Conservation (phyloP, 2,888 invertebrate species). For the Thecocarcelia acutangulata region DNA sequence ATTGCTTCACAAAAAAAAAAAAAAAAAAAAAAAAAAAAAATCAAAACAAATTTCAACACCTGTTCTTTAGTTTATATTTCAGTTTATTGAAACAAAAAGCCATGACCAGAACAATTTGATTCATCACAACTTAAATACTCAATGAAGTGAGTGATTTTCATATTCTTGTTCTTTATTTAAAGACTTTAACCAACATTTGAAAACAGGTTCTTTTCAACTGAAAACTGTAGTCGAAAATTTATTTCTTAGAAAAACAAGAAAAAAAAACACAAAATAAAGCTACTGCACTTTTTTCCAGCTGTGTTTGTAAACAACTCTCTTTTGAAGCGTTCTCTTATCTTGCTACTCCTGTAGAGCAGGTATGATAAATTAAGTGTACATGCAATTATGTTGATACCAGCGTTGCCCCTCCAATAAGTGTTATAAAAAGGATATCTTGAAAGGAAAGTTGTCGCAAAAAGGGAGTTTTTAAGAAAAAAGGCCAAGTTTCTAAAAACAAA, state of each 20-base stretch:
- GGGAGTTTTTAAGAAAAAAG: too few species aligned
- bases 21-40: constrained; percentile 5
- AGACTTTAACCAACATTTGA: constrained; percentile 24
- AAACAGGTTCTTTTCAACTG: constrained; percentile 42
- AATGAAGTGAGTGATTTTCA: constrained; percentile 50
- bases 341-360: background rate
- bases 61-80: constrained; percentile 32
- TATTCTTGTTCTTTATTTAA: constrained; percentile 15
- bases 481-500: too few species aligned
- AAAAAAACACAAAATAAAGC: constrained; percentile 25
- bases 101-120: constrained; percentile 42
- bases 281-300: constrained; percentile 45
- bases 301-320: background rate
- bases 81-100: constrained; percentile 22
- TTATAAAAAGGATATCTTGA: too few species aligned
- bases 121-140: constrained; percentile 18
- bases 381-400: too few species aligned
- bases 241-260: background rate
- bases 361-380: too few species aligned
- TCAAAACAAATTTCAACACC: constrained; percentile 49
- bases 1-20: background rate
- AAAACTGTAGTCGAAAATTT: background rate
- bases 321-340: background rate
- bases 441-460: too few species aligned
- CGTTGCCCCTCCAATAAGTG: too few species aligned